These are phyloP conservation scores for Aphodius sticticus DNA, from an alignment of 2,888 invertebrate genomes.

Conservation along the genomic window DNA sequence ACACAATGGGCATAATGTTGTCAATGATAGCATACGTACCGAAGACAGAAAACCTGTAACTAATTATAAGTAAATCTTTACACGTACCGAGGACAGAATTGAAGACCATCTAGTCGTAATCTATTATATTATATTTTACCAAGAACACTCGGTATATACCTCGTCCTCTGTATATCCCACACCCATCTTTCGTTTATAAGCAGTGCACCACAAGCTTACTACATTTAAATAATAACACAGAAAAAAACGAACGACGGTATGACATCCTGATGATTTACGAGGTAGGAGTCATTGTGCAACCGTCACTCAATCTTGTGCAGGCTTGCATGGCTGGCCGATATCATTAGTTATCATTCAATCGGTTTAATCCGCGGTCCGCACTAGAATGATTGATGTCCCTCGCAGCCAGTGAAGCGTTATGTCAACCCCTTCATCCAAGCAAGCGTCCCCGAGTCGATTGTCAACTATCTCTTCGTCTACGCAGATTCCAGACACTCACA, in stretches of 20 bases:
- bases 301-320: not conserved
- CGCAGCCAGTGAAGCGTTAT: not conserved
- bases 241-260: not conserved
- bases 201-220: too few species aligned
- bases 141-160: too few species aligned
- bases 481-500: not conserved
- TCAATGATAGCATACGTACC: too few species aligned
- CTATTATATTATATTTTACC: too few species aligned
- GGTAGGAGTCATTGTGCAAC: not conserved
- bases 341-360: slow-evolving; percentile 4
- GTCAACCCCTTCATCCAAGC: not conserved
- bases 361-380: not conserved
- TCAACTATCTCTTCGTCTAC: not conserved
- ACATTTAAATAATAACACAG: not conserved
- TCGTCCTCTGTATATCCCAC: too few species aligned
- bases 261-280: not conserved
- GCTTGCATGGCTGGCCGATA: not conserved
- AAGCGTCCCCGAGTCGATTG: not conserved
- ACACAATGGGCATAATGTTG: too few species aligned
- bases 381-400: not conserved
- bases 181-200: too few species aligned
- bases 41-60: too few species aligned
- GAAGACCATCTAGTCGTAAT: too few species aligned
- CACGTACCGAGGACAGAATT: too few species aligned
- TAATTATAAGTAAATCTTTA: too few species aligned